Evolutionary conservation across 2,113 vertebrate genomes (phyloP).

Genomic region (Varanus komodoensis): DNA sequence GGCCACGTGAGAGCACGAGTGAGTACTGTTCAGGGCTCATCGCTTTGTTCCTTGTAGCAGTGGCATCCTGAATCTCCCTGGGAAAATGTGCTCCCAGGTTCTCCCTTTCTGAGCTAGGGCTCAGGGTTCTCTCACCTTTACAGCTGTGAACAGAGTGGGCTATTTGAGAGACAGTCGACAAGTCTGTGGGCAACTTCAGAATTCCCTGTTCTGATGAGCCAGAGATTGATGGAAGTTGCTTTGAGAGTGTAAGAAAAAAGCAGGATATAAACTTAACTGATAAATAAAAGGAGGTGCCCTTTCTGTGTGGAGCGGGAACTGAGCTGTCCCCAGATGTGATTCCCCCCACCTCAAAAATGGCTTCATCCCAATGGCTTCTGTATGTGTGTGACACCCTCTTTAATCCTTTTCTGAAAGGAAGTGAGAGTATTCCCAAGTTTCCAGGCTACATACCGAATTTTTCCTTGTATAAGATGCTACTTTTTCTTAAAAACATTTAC

Average conservation of each 20-base stretch:
- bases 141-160: neutral
- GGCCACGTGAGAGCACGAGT: conserved; percentile 48
- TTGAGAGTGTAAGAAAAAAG: too few species aligned
- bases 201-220: too few species aligned
- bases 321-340: neutral
- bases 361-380: neutral
- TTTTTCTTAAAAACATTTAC: too few species aligned
- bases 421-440: neutral
- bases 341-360: neutral
- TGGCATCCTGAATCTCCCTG: neutral
- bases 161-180: neutral
- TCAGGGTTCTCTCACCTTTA: neutral
- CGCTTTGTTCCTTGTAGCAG: conserved; percentile 19
- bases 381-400: too few species aligned
- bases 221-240: too few species aligned
- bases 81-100: neutral
- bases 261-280: too few species aligned
- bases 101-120: neutral
- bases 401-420: neutral
- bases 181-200: too few species aligned
- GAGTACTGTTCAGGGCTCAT: conserved; percentile 32
- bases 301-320: neutral
- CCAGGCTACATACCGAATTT: neutral
- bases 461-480: too few species aligned
- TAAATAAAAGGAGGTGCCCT: neutral